Conservation (phyloP, 1,140 invertebrate genomes). For the Ceratina calcarata region DNA sequence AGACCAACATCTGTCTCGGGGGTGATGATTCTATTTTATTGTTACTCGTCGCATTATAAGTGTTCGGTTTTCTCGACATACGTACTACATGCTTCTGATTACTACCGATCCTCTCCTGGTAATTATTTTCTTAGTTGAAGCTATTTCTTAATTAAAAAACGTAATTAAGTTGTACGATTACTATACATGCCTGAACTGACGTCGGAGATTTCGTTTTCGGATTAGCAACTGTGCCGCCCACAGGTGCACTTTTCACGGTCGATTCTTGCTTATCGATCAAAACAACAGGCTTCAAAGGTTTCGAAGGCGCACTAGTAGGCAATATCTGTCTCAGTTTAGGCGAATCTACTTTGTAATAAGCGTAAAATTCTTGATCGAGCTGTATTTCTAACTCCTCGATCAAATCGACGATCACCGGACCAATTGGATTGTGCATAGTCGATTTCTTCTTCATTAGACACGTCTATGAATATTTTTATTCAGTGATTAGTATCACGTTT, state of each 20-base stretch:
- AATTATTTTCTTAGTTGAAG: background rate
- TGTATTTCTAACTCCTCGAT: conserved; percentile 81
- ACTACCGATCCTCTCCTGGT: conserved; percentile 12
- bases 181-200: conserved; percentile 40
- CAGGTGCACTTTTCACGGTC: conserved; percentile 49
- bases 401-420: conserved; percentile 81
- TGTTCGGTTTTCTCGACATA: conserved; percentile 33
- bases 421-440: conserved; percentile 73
- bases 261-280: conserved; percentile 53
- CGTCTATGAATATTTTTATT: background rate
- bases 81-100: conserved; percentile 37
- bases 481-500: no score
- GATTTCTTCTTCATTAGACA: conserved; percentile 53
- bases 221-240: background rate
- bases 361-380: conserved; percentile 73
- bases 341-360: conserved; percentile 70
- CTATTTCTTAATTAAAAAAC: background rate
- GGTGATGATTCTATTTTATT: conserved; percentile 35
- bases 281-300: conserved; percentile 38
- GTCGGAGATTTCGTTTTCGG: conserved; percentile 40
- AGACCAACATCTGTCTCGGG: conserved; percentile 50
- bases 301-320: conserved; percentile 46
- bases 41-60: background rate
- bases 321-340: conserved; percentile 60
- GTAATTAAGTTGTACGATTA: background rate